These are phyloP conservation scores for Lomographa bimaculata DNA, from an alignment of 2,888 invertebrate genomes.

Conservation along the genomic window DNA sequence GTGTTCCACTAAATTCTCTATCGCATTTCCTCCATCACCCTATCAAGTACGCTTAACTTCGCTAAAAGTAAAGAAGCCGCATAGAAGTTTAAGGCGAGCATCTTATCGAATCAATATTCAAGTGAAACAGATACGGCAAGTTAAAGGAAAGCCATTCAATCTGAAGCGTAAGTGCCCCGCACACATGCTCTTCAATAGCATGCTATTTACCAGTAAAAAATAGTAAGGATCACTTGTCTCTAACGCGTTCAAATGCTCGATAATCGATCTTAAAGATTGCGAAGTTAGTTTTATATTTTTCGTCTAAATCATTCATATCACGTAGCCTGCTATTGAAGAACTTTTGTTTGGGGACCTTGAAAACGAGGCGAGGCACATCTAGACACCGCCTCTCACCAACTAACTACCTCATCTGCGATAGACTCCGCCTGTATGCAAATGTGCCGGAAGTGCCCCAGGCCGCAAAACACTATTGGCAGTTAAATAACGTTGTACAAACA, in stretches of 20 bases:
- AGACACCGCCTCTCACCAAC: conserved; percentile 58
- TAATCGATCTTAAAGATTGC: no score
- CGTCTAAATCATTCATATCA: no score
- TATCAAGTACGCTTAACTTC: not conserved
- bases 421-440: conserved; percentile 78
- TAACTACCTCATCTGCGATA: conserved; percentile 61
- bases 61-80: conserved; percentile 4
- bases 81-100: conserved; percentile 12
- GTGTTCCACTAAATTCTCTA: no score
- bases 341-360: no score
- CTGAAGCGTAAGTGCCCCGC: conserved; percentile 16
- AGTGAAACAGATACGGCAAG: conserved; percentile 11
- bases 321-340: no score
- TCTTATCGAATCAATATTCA: conserved; percentile 15
- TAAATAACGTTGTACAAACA: conserved; percentile 28
- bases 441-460: conserved; percentile 62
- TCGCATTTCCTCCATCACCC: no score
- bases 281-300: no score
- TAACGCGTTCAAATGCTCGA: no score
- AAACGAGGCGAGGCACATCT: conserved; percentile 22
- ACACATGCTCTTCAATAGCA: no score
- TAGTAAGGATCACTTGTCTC: no score
- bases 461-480: conserved; percentile 25
- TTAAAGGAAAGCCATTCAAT: conserved; percentile 17
- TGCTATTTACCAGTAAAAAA: no score